Evolutionary conservation across 1,140 invertebrate species (phyloP).

Genomic region (Pseudomyrmex gracilis): DNA sequence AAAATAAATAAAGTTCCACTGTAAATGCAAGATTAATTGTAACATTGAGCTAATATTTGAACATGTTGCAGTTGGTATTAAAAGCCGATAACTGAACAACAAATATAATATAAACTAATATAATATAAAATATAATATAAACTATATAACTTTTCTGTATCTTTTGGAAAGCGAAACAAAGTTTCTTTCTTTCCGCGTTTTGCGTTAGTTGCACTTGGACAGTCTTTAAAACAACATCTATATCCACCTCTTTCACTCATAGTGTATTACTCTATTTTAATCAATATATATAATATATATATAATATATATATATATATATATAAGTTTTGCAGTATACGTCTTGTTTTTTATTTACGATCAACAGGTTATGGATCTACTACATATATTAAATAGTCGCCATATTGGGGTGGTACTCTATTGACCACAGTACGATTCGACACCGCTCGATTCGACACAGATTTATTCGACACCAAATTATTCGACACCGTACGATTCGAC

Average conservation of each 20-base stretch:
- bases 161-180: neutral
- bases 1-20: neutral
- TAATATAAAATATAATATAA: no score
- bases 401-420: no score
- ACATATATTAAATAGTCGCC: no score
- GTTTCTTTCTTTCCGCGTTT: neutral
- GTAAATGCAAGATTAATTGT: neutral
- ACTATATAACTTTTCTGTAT: neutral
- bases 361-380: no score
- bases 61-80: neutral
- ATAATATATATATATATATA: no score
- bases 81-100: neutral
- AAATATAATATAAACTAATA: neutral
- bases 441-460: no score
- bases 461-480: no score
- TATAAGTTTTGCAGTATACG: no score
- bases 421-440: no score
- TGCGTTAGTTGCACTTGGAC: neutral
- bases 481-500: no score
- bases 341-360: no score
- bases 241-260: conserved; percentile 3
- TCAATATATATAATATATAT: no score
- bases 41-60: conserved; percentile 4
- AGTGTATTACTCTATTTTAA: neutral
- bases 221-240: neutral